Evolutionary conservation across 2,888 invertebrate species (phyloP).

Genomic region (Drosophila quinaria): DNA sequence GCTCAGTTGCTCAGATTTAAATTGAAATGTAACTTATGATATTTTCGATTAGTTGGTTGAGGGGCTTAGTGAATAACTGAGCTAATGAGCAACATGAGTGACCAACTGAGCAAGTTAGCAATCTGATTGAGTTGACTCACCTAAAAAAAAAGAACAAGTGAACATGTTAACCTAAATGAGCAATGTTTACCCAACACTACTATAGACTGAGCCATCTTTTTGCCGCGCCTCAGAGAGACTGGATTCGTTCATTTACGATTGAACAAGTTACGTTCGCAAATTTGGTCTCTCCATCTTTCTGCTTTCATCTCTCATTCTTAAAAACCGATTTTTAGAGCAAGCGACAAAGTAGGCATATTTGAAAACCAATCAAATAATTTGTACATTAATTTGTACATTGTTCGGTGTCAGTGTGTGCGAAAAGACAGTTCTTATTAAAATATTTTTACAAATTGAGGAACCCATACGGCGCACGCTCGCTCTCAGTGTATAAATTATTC

Average conservation of each 20-base stretch:
- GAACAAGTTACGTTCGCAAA: conserved; percentile 12
- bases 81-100: no score
- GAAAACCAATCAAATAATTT: conserved; percentile 48
- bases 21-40: no score
- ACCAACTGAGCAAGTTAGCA: no score
- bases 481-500: conserved; percentile 51
- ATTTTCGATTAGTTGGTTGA: no score
- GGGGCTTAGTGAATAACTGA: no score
- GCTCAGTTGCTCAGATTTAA: no score
- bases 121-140: no score
- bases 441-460: conserved; percentile 27
- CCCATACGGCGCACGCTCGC: conserved; percentile 42
- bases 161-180: no score
- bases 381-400: conserved; percentile 28
- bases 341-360: conserved; percentile 49
- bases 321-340: conserved; percentile 19
- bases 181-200: no score
- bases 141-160: no score
- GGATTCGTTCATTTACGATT: conserved; percentile 4
- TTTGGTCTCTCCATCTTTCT: conserved; percentile 1
- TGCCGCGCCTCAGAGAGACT: conserved; percentile 11
- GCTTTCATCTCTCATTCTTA: conserved; percentile 11
- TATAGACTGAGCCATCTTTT: background rate
- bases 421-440: conserved; percentile 42
- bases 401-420: conserved; percentile 27